phyloP scores from a whole-genome alignment of 2,797 vertebrate genomes.

The Myiotriccus ornatus region DNA sequence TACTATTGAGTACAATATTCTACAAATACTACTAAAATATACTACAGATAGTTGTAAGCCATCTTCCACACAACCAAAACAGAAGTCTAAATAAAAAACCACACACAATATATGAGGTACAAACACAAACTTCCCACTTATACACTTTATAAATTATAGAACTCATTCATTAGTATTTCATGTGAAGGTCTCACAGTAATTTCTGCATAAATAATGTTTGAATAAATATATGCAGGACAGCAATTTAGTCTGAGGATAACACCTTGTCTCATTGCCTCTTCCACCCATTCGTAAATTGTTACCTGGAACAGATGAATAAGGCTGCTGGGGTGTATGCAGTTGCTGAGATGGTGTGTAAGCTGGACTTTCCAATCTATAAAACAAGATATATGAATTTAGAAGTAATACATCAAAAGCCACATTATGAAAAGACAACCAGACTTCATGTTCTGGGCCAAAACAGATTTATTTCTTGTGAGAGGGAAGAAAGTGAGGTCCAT shows the following conservation, averaged over 20 bases:
- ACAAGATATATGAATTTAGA: conserved; percentile 17
- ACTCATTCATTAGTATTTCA: neutral
- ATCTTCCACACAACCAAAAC: neutral
- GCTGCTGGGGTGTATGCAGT: conserved; percentile 74
- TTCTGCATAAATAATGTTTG: neutral
- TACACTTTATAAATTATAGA: neutral
- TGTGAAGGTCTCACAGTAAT: neutral
- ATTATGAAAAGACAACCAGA: neutral
- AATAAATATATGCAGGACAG: neutral
- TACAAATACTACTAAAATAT: neutral
- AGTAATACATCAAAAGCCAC: neutral
- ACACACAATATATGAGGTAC: neutral
- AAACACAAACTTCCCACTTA: neutral
- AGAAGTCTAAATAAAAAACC: neutral
- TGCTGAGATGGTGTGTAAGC: conserved; percentile 38
- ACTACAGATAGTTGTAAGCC: neutral
- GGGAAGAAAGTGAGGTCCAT: neutral
- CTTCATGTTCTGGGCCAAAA: neutral
- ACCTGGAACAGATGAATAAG: conserved; percentile 85
- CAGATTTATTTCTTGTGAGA: neutral
- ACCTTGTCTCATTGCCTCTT: neutral
- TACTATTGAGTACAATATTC: neutral
- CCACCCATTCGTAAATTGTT: conserved; percentile 12
- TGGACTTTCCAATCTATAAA: conserved; percentile 67
- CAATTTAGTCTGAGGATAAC: neutral